Evolutionary conservation across 2,888 invertebrate species (phyloP).

Genomic region (Opisthograptis luteolata): DNA sequence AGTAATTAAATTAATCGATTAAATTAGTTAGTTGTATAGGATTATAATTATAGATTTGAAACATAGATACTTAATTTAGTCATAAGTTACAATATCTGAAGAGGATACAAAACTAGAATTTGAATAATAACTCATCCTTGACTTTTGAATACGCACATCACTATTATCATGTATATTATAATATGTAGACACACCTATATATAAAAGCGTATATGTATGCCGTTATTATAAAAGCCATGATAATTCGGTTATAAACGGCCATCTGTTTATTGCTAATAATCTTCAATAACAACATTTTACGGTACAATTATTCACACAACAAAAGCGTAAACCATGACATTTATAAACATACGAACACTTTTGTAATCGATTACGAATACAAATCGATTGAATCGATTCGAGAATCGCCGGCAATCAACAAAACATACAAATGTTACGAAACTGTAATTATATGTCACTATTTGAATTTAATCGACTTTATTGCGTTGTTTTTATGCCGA

Average conservation of each 20-base stretch:
- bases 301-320: conserved; percentile 54
- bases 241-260: conserved; percentile 15
- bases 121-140: conserved; percentile 18
- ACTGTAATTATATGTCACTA: conserved; percentile 51
- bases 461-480: conserved; percentile 55
- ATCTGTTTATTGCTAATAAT: conserved; percentile 18
- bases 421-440: conserved; percentile 54
- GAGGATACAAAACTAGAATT: conserved; percentile 6
- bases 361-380: conserved; percentile 61
- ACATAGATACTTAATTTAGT: background rate
- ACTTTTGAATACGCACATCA: conserved; percentile 14
- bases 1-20: background rate
- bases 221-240: conserved; percentile 18
- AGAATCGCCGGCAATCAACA: conserved; percentile 52
- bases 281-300: conserved; percentile 29
- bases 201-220: conserved; percentile 1
- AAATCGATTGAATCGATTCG: conserved; percentile 52
- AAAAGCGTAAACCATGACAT: conserved; percentile 65
- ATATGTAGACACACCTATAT: conserved; percentile 1
- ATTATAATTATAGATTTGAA: background rate
- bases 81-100: background rate
- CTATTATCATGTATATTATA: conserved; percentile 5
- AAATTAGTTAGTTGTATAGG: too few species aligned
- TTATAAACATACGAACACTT: conserved; percentile 63
- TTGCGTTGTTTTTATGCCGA: conserved; percentile 51